Conservation (phyloP, 2,797 vertebrate species). For the Microctenopoma steveboyesi region DNA sequence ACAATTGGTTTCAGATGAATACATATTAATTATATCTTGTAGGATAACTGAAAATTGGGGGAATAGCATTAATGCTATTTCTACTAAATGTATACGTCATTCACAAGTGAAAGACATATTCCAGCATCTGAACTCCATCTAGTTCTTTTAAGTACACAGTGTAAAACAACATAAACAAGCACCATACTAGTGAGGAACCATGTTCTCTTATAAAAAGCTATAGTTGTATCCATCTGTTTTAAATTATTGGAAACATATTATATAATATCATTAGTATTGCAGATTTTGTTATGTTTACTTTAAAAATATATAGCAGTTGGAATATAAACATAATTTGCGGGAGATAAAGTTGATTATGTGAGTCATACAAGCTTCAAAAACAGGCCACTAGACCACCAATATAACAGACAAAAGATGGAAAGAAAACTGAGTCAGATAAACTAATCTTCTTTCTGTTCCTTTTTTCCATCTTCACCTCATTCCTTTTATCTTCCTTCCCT, state of each 20-base stretch:
- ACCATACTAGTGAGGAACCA: constrained; percentile 1
- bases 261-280: background rate
- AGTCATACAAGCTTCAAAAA: background rate
- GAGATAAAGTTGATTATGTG: background rate
- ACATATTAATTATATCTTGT: too few relatives aligned
- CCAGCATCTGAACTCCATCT: background rate
- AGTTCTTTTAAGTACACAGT: background rate
- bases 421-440: constrained; percentile 8
- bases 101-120: background rate
- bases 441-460: background rate
- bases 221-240: background rate
- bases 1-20: background rate
- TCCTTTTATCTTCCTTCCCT: constrained; percentile 2
- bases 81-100: background rate
- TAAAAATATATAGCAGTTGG: background rate
- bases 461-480: background rate
- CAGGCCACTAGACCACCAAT: background rate
- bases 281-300: background rate
- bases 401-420: background rate
- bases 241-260: constrained; percentile 2
- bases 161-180: background rate
- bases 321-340: background rate
- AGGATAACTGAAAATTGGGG: background rate
- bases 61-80: background rate
- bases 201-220: background rate